phyloP scores from a whole-genome alignment of 2,888 invertebrate genomes.

The Anticlea derivata region DNA sequence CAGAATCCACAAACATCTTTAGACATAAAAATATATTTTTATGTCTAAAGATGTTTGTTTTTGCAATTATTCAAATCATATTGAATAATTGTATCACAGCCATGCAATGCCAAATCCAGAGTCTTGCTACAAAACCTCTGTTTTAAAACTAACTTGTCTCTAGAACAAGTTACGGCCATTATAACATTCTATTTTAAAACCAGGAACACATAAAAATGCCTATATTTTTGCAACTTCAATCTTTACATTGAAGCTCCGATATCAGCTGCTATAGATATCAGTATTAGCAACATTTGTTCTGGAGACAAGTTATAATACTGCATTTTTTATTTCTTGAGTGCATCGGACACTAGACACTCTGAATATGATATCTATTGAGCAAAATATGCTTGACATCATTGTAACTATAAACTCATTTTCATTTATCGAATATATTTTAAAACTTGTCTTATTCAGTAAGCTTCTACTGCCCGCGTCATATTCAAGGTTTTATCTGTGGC shows the following conservation, averaged over 20 bases:
- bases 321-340: constrained; percentile 8
- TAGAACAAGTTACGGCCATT: neutral
- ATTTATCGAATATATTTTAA: neutral
- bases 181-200: too few relatives aligned
- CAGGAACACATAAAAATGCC: too few relatives aligned
- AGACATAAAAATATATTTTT: too few relatives aligned
- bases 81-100: constrained; percentile 24
- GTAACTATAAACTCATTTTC: too few relatives aligned
- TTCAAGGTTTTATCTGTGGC: constrained; percentile 22
- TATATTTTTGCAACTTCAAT: too few relatives aligned
- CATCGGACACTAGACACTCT: constrained; percentile 16
- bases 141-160: constrained; percentile 21
- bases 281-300: too few relatives aligned
- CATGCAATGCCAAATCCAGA: constrained; percentile 1
- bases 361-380: constrained; percentile 3
- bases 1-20: too few relatives aligned
- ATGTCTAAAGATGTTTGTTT: too few relatives aligned
- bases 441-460: constrained; percentile 6
- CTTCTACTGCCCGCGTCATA: constrained; percentile 10
- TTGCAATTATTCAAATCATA: too few relatives aligned
- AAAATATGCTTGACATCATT: neutral
- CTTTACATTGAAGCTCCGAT: too few relatives aligned
- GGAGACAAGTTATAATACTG: constrained; percentile 17
- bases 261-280: too few relatives aligned
- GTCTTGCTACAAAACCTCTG: constrained; percentile 16